Conservation (phyloP, 2,113 vertebrate genomes). For the Oncorhynchus gorbuscha region DNA sequence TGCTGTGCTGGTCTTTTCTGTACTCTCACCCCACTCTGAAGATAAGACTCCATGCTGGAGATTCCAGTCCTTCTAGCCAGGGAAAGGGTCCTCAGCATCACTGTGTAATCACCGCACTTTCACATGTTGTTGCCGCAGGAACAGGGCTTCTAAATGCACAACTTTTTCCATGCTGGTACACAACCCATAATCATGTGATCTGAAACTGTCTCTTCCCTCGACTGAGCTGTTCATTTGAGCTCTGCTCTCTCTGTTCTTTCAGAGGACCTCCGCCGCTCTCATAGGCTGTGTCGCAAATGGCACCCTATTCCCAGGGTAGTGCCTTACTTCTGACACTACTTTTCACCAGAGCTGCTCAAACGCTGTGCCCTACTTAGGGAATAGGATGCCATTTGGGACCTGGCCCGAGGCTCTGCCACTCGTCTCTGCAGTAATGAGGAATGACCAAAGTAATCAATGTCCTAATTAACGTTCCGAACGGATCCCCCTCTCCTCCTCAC, state of each 20-base stretch:
- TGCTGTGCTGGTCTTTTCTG: no score
- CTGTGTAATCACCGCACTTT: no score
- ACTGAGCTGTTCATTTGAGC: constrained; percentile 10
- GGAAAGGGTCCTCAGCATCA: no score
- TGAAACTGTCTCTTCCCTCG: neutral
- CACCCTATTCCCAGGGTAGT: no score
- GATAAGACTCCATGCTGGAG: constrained; percentile 25
- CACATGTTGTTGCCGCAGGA: neutral
- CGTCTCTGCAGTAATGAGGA: neutral
- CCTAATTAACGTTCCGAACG: constrained; percentile 35
- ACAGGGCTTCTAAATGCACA: no score
- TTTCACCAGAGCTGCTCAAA: no score
- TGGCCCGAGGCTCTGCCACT: neutral
- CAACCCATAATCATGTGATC: constrained; percentile 7
- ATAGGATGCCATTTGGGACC: no score
- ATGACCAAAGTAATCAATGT: constrained; percentile 39
- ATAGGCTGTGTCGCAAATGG: neutral
- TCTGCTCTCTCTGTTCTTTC: constrained; percentile 7
- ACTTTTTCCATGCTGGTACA: neutral
- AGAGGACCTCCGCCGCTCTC: neutral
- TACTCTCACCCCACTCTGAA: no score
- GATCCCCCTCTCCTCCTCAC: neutral
- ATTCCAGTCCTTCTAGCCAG: neutral
- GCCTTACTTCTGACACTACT: no score
- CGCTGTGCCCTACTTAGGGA: no score